Base-by-base conservation (phyloP, 92 coral and sea anemone genomes). In the Paramuricea clavata region DNA sequence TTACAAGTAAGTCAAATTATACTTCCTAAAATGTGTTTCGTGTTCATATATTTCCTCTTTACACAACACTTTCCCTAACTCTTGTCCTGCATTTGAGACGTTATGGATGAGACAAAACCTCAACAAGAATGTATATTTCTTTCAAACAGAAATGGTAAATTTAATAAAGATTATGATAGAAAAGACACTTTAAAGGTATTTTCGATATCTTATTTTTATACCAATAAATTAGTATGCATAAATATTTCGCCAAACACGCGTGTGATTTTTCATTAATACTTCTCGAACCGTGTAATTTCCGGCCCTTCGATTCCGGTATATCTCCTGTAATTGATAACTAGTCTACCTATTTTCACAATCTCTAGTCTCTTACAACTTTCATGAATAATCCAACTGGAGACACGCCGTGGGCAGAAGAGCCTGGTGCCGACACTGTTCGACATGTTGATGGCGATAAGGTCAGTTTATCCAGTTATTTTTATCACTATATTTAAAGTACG, bases 341-440 rank as follows among this genome's bases (percentile, higher is more conserved):
- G 21, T 42, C 15, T 78, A 59, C 25, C 8, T 70, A 57, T 76
- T 60, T 54, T 54, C 62, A 10, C 62, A 54, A 54, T 2, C 62
- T 22, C 36, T 76, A 96, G 99, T 96, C 99, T 49, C 86, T 96
- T 93, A 50, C 95, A 75, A 87, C 83, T 39, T 96, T 96, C 59
- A 87, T 96, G 92, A 93, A 93, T 76, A 92, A 96, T 78, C 99
- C 99, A 11, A 93, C 95, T 87, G 99, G 99, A 34, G 99, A 96
- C 78, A 86, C 91, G 83, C 99, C 99, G 0, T 96, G 99, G 99
- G 99, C 93, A 71, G 99, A 96, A 68, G 99, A 96, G 76, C 92
- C 92, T 21, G 98, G 98, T 11, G 91, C 98, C 11, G 96, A 88
- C 31, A 92, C 91, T 87, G 92, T 96, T 9, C 77, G 87, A 17